phyloP scores from a whole-genome alignment of 2,888 invertebrate genomes.

The Lycaena phlaeas region DNA sequence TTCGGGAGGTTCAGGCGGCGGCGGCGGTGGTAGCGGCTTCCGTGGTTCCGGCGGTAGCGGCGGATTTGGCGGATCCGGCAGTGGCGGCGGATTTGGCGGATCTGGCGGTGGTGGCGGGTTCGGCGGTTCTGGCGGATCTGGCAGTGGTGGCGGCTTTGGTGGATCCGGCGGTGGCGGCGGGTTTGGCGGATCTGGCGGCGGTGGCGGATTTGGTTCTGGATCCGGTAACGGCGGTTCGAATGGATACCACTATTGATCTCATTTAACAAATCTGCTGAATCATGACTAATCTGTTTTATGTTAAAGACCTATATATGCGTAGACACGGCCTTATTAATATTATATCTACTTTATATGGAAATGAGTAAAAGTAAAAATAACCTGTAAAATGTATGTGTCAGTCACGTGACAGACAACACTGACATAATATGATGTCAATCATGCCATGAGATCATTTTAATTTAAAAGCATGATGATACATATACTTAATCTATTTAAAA shows the following conservation, averaged over 20 bases:
- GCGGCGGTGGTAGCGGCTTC: conserved; percentile 15
- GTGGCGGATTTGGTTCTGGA: conserved; percentile 22
- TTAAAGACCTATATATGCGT: too few species aligned
- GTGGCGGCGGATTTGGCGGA: conserved; percentile 21
- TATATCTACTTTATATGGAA: too few species aligned
- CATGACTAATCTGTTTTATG: too few species aligned
- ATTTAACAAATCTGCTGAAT: conserved; percentile 26
- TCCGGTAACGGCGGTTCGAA: conserved; percentile 25
- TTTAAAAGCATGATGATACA: too few species aligned
- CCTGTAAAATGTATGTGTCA: too few species aligned
- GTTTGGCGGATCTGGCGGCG: not conserved
- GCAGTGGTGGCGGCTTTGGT: not conserved
- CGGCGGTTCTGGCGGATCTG: conserved; percentile 6
- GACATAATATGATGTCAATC: too few species aligned
- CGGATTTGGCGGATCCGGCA: conserved; percentile 23
- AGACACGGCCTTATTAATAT: too few species aligned
- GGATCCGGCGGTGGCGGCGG: conserved; percentile 12
- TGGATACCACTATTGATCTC: conserved; percentile 62
- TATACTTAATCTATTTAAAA: too few species aligned
- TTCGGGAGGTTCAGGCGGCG: conserved; percentile 13
- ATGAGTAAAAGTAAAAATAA: too few species aligned
- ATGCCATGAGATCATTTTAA: too few species aligned
- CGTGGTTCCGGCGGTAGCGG: conserved; percentile 21
- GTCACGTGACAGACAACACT: too few species aligned
- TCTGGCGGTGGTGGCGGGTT: conserved; percentile 15